phyloP scores from a whole-genome alignment of 2,888 invertebrate genomes.

The Chymomyza amoena region DNA sequence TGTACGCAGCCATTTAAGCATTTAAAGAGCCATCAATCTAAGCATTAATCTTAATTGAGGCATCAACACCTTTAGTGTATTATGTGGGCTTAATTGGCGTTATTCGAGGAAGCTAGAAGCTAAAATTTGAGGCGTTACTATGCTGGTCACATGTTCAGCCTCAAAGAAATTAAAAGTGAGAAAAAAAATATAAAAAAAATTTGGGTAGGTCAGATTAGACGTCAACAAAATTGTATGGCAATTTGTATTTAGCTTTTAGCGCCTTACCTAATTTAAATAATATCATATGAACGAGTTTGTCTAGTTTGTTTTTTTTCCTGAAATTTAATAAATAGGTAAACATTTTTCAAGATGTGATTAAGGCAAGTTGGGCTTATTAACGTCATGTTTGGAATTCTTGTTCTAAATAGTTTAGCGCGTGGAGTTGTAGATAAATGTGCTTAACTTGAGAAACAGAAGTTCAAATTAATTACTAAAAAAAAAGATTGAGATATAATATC shows the following conservation, averaged over 20 bases:
- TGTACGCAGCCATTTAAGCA: not conserved
- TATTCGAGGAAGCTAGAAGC: not conserved
- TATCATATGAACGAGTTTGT: not conserved
- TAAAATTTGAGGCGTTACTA: not conserved
- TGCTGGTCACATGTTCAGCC: not conserved
- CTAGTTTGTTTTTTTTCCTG: not conserved
- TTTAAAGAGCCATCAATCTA: not conserved
- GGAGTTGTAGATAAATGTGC: not conserved
- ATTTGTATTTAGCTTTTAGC: not conserved
- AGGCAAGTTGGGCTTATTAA: not conserved
- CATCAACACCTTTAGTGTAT: not conserved
- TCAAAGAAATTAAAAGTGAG: not conserved
- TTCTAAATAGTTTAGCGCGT: not conserved
- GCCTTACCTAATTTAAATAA: not conserved
- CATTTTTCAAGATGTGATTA: not conserved
- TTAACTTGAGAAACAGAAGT: not conserved
- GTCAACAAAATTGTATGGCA: not conserved
- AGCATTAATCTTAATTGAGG: not conserved
- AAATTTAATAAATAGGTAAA: not conserved
- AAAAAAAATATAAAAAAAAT: not conserved
- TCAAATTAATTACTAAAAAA: no score
- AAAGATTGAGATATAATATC: no score
- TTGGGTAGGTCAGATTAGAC: not conserved
- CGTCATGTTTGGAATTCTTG: not conserved
- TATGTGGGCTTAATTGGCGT: not conserved